These are phyloP conservation scores for Telmatochromis sp. DNA, from an alignment of 2,113 vertebrate genomes.

Conservation along the genomic window DNA sequence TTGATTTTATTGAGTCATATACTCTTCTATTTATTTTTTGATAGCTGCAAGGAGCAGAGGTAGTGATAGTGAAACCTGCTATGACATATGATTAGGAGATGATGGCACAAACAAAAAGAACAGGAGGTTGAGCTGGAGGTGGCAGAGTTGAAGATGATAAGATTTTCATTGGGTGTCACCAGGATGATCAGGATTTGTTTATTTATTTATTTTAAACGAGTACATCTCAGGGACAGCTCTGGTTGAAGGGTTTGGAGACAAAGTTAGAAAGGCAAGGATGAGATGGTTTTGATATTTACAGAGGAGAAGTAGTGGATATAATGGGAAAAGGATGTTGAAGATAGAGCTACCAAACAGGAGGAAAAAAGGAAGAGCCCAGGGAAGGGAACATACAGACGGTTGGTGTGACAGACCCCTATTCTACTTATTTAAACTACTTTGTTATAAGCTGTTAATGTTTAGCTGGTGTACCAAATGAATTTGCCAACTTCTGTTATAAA, in stretches of 20 bases:
- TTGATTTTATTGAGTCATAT: neutral
- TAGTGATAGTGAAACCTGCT: neutral
- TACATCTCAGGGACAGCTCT: neutral
- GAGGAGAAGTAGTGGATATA: neutral
- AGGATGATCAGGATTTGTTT: rapidly evolving
- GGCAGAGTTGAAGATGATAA: neutral
- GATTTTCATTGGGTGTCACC: neutral
- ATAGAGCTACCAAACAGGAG: neutral
- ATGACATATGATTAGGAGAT: neutral
- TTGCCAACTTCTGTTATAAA: neutral
- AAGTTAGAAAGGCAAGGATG: neutral
- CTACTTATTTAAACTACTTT: neutral
- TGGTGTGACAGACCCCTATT: neutral
- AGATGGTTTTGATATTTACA: neutral
- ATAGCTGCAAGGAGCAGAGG: neutral
- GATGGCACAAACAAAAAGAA: neutral
- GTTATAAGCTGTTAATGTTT: neutral
- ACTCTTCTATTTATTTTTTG: neutral
- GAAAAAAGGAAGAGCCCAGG: neutral
- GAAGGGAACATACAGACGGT: rapidly evolving
- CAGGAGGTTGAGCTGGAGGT: neutral
- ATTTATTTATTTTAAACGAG: neutral
- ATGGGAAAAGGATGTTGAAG: neutral
- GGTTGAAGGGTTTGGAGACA: neutral
- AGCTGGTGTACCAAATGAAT: neutral